Evolutionary conservation across 1,140 invertebrate species (phyloP).

Genomic region (Cydia splendana): DNA sequence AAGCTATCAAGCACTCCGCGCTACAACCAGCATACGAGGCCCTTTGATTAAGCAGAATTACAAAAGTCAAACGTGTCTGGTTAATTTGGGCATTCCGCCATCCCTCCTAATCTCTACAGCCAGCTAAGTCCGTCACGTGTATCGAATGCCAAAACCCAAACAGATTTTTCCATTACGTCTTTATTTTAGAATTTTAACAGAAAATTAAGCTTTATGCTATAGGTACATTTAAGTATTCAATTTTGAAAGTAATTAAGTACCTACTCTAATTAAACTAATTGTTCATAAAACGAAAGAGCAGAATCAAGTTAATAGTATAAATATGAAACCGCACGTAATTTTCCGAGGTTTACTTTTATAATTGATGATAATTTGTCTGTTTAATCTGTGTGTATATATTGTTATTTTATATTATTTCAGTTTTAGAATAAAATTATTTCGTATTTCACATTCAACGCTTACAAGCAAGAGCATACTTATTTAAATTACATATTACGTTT

Average conservation of each 20-base stretch:
- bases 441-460: too few species aligned
- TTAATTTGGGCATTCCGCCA: background rate
- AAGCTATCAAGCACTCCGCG: background rate
- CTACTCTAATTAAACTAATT: conserved; percentile 29
- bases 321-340: conserved; percentile 22
- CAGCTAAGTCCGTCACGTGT: background rate
- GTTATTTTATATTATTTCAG: background rate
- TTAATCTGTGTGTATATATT: background rate
- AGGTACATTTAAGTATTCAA: conserved; percentile 1
- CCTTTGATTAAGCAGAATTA: conserved; percentile 2
- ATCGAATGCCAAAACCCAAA: background rate
- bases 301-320: conserved; percentile 22
- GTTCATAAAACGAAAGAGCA: conserved; percentile 21
- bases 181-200: conserved; percentile 2
- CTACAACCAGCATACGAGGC: background rate
- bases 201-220: background rate
- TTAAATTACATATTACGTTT: too few species aligned
- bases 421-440: background rate
- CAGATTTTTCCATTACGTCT: background rate
- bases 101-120: background rate
- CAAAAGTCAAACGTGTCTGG: background rate
- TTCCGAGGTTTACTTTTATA: conserved; percentile 1
- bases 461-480: too few species aligned
- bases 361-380: conserved; percentile 9
- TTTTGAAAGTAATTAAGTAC: conserved; percentile 20